Base-by-base conservation (phyloP, 2,113 vertebrate genomes). In the Peucedramus taeniatus region DNA sequence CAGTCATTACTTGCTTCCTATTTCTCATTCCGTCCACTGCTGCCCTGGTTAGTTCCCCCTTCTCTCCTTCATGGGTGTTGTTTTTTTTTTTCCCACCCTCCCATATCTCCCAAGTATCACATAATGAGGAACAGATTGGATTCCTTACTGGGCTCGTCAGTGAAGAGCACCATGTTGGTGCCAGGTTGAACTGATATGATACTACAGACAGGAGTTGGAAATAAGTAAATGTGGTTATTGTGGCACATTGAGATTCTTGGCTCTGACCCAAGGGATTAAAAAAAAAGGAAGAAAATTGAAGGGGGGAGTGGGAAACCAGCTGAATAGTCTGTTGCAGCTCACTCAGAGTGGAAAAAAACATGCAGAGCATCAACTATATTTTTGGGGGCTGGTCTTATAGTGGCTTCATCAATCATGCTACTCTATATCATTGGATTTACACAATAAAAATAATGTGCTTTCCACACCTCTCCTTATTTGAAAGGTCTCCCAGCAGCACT, bases 161-260 rank as follows among this genome's bases (percentile, higher is more conserved):
- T 11, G 3, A 88, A 69, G 81, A 93, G 87, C 77, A 81, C 68
- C 57, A 45, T 86, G 92, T 93, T 93, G 81, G 91, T 90, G 87
- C 87, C 93, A 95, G 85, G 82, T 90, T 96, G 86, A 94, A 76
- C 80, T 86, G 92, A 80, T 83, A 89, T 75, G 87, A 85, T 94
- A 59, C 53, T 93, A 78, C 51, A 94, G 94, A 75, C 91, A 94
- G 72, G 65, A 93, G 65, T 8, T 93, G 80, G 91, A 92, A 93
- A 84, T 82, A 87, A 89, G 88, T 65, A 65, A 93, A 91, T 15
- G 37, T 96, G 85, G 77, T 87, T 90, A 89, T 95, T 96, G 94
- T 97, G 93, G 94, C 94, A 92, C 86, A 68, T 81, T 85, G 45
- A 81, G 51, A 95, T 83, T 91, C 78, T 83, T 97, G 90, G 94